These are phyloP conservation scores for Mustelus asterias DNA, from an alignment of 2,113 vertebrate species.

Conservation along the genomic window DNA sequence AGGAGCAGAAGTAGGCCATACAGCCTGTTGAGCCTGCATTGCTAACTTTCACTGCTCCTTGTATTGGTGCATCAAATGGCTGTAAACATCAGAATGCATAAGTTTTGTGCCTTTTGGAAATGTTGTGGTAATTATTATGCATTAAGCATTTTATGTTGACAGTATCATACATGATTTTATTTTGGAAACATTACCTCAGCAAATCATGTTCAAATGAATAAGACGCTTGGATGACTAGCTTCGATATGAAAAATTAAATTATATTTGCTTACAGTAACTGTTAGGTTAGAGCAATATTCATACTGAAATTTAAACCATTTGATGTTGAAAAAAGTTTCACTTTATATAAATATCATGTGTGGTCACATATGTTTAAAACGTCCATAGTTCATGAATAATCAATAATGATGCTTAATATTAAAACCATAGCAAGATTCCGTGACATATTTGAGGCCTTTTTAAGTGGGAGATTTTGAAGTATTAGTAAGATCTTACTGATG, in stretches of 20 bases:
- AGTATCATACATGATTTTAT: constrained; percentile 20
- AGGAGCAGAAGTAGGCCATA: too few relatives aligned
- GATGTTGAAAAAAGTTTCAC: neutral
- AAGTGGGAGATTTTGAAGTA: neutral
- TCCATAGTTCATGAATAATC: neutral
- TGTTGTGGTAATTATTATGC: neutral
- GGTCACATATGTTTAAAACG: neutral
- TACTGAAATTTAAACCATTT: neutral
- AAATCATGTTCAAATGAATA: constrained; percentile 12
- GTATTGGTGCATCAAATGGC: too few relatives aligned
- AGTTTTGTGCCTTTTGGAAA: too few relatives aligned
- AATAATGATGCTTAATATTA: neutral
- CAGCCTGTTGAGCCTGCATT: too few relatives aligned
- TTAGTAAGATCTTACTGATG: neutral
- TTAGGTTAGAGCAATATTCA: neutral
- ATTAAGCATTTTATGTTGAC: neutral
- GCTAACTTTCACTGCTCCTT: too few relatives aligned
- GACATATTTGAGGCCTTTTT: neutral
- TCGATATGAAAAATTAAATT: constrained; percentile 33
- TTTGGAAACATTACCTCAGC: neutral
- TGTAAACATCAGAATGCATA: too few relatives aligned
- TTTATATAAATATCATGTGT: neutral
- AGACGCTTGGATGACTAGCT: neutral
- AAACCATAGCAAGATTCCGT: neutral
- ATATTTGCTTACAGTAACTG: constrained; percentile 26